Conservation (phyloP, 2,888 invertebrate genomes). For the Epinotia brunnichana region DNA sequence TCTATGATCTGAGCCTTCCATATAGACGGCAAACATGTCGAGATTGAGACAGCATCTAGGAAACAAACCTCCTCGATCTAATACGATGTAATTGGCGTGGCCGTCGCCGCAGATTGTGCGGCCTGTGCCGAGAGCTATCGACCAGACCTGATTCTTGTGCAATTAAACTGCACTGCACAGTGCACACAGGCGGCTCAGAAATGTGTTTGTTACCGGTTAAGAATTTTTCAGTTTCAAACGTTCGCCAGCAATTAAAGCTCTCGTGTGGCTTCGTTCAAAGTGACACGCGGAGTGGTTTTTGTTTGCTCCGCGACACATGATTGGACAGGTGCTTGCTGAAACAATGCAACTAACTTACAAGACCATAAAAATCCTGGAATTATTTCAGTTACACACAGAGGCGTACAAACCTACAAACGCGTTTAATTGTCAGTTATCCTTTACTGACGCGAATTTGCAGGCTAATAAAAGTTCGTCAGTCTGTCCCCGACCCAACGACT, state of each 20-base stretch:
- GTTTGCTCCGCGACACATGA: slow-evolving; percentile 11
- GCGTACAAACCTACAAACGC: background rate
- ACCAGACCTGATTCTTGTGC: slow-evolving; percentile 45
- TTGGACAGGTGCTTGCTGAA: slow-evolving; percentile 3
- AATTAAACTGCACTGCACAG: slow-evolving; percentile 48
- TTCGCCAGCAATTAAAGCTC: slow-evolving; percentile 16
- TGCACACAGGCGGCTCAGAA: slow-evolving; percentile 31
- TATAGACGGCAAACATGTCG: slow-evolving; percentile 21
- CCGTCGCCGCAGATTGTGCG: slow-evolving; percentile 49
- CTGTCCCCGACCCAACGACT: slow-evolving; percentile 19
- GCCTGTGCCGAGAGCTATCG: slow-evolving; percentile 49
- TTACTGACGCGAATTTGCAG: background rate
- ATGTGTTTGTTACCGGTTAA: slow-evolving; percentile 37
- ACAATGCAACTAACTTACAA: background rate
- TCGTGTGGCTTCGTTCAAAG: slow-evolving; percentile 13
- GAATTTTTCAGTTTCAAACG: slow-evolving; percentile 34
- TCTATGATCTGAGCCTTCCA: background rate
- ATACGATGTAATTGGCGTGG: slow-evolving; percentile 57
- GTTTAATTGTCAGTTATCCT: slow-evolving; percentile 1
- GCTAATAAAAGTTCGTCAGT: background rate
- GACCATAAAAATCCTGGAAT: background rate
- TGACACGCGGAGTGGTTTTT: slow-evolving; percentile 1
- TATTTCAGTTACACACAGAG: background rate
- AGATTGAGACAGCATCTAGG: slow-evolving; percentile 42
- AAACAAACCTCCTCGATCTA: slow-evolving; percentile 53